phyloP scores from a whole-genome alignment of 2,113 vertebrate species.

The Centropus bengalensis region DNA sequence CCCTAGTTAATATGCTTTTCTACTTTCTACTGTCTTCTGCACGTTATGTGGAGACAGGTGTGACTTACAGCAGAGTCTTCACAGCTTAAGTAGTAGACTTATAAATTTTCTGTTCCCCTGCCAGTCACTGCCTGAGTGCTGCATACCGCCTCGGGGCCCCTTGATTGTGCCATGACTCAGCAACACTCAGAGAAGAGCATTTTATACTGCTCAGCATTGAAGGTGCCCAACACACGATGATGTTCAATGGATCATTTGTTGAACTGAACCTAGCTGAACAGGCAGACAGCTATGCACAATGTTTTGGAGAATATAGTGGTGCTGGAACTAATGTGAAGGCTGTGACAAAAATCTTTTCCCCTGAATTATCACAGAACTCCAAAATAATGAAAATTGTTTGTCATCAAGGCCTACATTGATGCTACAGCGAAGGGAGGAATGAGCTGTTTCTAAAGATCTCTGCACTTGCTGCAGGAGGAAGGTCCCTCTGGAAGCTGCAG shows the following conservation, averaged over 20 bases:
- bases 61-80: neutral
- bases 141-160: neutral
- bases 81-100: neutral
- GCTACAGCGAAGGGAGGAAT: neutral
- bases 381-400: neutral
- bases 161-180: rapidly evolving
- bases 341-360: neutral
- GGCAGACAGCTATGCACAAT: neutral
- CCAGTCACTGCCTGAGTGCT: neutral
- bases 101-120: neutral
- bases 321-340: neutral
- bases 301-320: neutral
- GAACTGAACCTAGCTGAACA: neutral
- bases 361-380: neutral
- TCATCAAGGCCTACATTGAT: neutral
- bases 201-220: neutral
- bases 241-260: neutral
- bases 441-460: neutral
- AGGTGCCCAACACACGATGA: neutral
- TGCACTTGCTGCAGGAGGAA: neutral
- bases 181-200: neutral
- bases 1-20: neutral
- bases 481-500: neutral
- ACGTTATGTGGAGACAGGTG: neutral
- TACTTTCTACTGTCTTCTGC: neutral